Evolutionary conservation across 2,888 invertebrate species (phyloP).

Genomic region (Toxonevra muliebris): DNA sequence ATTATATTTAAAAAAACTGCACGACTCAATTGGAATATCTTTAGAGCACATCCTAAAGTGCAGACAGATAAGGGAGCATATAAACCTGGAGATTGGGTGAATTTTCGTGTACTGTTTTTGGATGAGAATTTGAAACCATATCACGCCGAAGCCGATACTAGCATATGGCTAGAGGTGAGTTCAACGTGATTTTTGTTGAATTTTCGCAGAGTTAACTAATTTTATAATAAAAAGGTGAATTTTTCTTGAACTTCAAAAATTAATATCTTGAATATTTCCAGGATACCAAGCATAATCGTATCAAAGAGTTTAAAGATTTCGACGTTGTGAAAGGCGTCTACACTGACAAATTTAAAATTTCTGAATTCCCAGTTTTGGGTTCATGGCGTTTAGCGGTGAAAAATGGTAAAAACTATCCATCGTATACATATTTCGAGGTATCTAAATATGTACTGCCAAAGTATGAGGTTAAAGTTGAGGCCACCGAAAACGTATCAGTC

Average conservation of each 20-base stretch:
- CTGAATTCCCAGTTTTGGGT: slow-evolving; percentile 83
- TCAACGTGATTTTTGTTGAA: slow-evolving; percentile 22
- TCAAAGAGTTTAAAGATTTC: slow-evolving; percentile 81
- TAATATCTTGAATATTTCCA: slow-evolving; percentile 56
- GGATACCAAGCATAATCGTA: slow-evolving; percentile 73
- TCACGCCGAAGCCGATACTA: no score
- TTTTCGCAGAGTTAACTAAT: no score
- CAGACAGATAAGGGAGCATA: slow-evolving; percentile 92
- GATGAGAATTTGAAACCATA: no score
- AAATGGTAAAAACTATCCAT: slow-evolving; percentile 35
- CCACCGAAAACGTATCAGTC: slow-evolving; percentile 84
- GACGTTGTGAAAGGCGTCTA: slow-evolving; percentile 77
- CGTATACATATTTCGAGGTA: slow-evolving; percentile 44
- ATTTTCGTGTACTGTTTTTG: slow-evolving; percentile 75
- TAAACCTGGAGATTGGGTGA: slow-evolving; percentile 82
- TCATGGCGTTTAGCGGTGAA: slow-evolving; percentile 83
- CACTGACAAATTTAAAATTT: slow-evolving; percentile 77
- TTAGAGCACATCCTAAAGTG: slow-evolving; percentile 77
- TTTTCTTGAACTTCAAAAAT: not conserved
- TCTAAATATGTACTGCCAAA: slow-evolving; percentile 43
- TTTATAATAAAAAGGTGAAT: not conserved
- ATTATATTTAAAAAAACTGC: slow-evolving; percentile 77
- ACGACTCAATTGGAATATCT: slow-evolving; percentile 75
- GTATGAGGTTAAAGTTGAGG: slow-evolving; percentile 82
- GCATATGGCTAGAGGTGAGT: slow-evolving; percentile 67